These are phyloP conservation scores for Charina bottae DNA, from an alignment of 2,113 vertebrate species.

Conservation along the genomic window DNA sequence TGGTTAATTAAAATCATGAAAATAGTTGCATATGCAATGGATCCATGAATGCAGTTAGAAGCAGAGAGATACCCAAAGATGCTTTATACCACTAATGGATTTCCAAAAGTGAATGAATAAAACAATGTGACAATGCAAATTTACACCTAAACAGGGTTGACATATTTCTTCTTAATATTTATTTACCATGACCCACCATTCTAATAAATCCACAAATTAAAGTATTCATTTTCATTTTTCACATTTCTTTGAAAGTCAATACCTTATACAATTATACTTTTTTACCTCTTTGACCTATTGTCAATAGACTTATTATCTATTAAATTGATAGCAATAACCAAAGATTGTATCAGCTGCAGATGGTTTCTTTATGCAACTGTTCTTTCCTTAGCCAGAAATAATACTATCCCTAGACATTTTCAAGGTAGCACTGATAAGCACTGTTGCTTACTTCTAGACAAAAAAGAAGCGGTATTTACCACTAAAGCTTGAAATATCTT, in stretches of 20 bases:
- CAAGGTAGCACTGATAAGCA: too few species aligned
- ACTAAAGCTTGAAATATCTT: too few species aligned
- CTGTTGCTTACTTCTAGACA: too few species aligned
- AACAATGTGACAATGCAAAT: background rate
- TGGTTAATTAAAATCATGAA: background rate
- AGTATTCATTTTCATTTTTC: background rate
- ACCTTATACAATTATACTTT: background rate
- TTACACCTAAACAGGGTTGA: background rate
- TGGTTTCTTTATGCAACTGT: background rate
- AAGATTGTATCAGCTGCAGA: background rate
- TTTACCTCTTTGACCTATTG: background rate
- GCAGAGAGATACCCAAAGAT: background rate
- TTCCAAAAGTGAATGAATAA: background rate
- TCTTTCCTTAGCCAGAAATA: too few species aligned
- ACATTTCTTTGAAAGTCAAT: background rate
- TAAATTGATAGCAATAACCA: too few species aligned
- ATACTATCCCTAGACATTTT: too few species aligned
- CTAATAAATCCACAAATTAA: background rate
- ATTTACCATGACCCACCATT: background rate
- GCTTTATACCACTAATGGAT: slow-evolving; percentile 14
- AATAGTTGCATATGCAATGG: background rate
- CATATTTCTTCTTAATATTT: background rate
- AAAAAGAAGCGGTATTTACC: too few species aligned
- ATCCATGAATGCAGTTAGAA: background rate
- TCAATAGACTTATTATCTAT: background rate